Evolutionary conservation across 2,888 invertebrate genomes (phyloP), one percentile per base, ranked within the genome.

Genomic region (Lasioglossum figueresi): DNA sequence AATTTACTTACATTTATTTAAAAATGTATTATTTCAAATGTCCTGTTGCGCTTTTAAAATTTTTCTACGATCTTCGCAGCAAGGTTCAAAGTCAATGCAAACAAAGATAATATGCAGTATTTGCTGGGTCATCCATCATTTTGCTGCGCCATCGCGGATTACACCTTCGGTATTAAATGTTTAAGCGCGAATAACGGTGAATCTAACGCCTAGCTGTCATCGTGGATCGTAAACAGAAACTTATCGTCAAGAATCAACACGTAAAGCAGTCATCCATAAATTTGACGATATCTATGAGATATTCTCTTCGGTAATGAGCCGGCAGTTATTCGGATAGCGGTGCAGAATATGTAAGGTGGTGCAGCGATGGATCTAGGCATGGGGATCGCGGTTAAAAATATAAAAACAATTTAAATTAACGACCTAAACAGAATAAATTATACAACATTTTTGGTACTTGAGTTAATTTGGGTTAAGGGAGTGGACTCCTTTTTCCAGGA

Each of bases 121-220:
- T 31, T 45, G 4, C 40, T 34, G 16, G n/a, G 52, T 23, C 40
- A 52, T 73, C 72, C 40, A 37, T 81, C 77, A 63, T 77, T 40
- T 59, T 37, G 23, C 40, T 23, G n/a, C 34, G n/a, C 66, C 40
- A 77, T 40, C 76, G 37, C 73, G 76, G 43, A 80, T 70, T 68
- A 45, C 74, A 77, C 31, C 27, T 59, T 48, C 43, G 37, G 63
- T 23, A n/a, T 68, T 34, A 74, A 76, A 63, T 34, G 59, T 34
- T 78, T 75, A 71, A 66, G 45, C 48, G 4, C 10, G 79, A 27
- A 52, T 85, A 85, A 85, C 85, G 85, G 85, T 85, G 43, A 27
- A 78, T 66, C 79, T 66, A 80, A 85, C 80, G 77, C 84, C 79
- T 70, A 72, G 74, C 76, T 86, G 84, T 81, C 86, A 77, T 63